Evolutionary conservation across 2,888 invertebrate genomes (phyloP).

Genomic region (Calliscelio sp.): DNA sequence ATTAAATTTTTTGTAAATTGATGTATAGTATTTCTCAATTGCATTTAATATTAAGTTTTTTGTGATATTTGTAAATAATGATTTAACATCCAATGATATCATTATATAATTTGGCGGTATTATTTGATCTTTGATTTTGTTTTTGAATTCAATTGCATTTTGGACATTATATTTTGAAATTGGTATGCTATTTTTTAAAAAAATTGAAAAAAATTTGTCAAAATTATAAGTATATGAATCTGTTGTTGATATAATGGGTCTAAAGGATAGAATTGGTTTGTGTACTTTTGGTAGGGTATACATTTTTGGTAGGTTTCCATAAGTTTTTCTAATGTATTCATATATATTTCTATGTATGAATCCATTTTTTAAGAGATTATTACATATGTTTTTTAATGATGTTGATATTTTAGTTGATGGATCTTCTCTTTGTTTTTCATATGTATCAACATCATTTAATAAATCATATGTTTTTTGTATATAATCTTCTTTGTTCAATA

Average conservation of each 20-base stretch:
- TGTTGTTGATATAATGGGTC: background rate
- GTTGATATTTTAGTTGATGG: no score
- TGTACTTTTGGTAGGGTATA: background rate
- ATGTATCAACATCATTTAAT: no score
- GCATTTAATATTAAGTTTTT: background rate
- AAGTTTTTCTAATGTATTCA: background rate
- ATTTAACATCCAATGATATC: background rate
- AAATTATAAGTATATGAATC: background rate
- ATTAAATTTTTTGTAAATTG: no score
- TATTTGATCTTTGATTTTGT: background rate
- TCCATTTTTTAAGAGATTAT: background rate
- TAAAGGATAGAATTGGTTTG: background rate
- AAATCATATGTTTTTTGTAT: background rate
- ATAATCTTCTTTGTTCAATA: background rate
- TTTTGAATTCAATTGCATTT: background rate
- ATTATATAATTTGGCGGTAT: background rate
- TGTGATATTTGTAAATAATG: background rate
- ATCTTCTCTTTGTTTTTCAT: no score
- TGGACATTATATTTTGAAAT: background rate
- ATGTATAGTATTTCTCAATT: background rate
- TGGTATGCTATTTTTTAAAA: background rate
- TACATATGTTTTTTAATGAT: no score
- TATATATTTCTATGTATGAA: background rate
- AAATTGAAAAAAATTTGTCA: background rate
- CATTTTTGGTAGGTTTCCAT: background rate